Conservation (phyloP, 2,888 invertebrate genomes). For the Hydroisotoma schaefferi region DNA sequence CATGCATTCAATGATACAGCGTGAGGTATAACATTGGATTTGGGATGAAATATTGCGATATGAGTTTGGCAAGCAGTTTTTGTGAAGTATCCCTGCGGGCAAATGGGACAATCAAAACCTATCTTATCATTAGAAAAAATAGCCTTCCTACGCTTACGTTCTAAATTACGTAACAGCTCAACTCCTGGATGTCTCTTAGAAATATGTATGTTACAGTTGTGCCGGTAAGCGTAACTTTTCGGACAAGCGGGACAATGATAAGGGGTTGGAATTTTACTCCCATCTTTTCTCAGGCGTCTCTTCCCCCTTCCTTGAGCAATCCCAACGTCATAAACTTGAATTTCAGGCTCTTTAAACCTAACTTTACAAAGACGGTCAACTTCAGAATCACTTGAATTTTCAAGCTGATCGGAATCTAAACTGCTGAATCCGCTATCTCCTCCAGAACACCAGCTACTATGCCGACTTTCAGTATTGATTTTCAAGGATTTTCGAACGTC, state of each 20-base stretch:
- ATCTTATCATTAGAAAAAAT: neutral
- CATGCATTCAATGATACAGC: too few relatives aligned
- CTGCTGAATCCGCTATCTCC: constrained; percentile 8
- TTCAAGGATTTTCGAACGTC: neutral
- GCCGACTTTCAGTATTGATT: neutral
- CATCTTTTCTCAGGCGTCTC: too few relatives aligned
- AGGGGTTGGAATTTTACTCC: too few relatives aligned
- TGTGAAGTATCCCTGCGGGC: constrained; percentile 7
- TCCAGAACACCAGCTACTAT: neutral
- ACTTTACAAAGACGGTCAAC: too few relatives aligned
- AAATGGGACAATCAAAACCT: constrained; percentile 7
- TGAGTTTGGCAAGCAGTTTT: neutral
- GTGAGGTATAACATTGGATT: constrained; percentile 4
- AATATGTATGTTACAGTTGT: constrained; percentile 28
- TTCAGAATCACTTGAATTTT: neutral
- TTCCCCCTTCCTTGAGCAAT: too few relatives aligned
- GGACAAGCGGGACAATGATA: constrained; percentile 31
- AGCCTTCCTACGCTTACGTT: neutral
- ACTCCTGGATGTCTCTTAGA: constrained; percentile 23
- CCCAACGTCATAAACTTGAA: too few relatives aligned
- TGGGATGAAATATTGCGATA: constrained; percentile 18
- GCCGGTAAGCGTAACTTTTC: constrained; percentile 20
- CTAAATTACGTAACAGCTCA: neutral
- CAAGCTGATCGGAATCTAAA: neutral
- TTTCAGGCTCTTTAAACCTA: too few relatives aligned